phyloP scores from a whole-genome alignment of 1,140 invertebrate genomes.

The Araneus ventricosus region DNA sequence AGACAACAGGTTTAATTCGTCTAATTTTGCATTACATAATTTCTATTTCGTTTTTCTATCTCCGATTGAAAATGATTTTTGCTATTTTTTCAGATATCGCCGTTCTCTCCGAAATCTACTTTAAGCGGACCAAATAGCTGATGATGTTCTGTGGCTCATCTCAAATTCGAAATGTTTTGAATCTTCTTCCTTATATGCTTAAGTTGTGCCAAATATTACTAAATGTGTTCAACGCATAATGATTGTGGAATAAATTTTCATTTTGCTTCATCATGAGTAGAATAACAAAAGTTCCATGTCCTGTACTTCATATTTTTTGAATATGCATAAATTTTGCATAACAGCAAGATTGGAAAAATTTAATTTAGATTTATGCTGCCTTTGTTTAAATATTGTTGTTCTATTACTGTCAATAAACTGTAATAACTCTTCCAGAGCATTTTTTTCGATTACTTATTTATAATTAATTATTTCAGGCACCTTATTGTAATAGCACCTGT shows the following conservation, averaged over 20 bases:
- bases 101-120: constrained; percentile 22
- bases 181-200: background rate
- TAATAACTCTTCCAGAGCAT: too few relatives aligned
- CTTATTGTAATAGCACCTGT: too few relatives aligned
- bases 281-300: background rate
- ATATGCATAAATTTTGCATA: background rate
- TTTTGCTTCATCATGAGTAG: background rate
- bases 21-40: too few relatives aligned
- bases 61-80: too few relatives aligned
- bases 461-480: too few relatives aligned
- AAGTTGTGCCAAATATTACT: background rate
- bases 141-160: background rate
- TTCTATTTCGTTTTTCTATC: too few relatives aligned
- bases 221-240: background rate
- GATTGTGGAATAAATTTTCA: background rate
- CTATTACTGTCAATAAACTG: too few relatives aligned
- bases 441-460: too few relatives aligned
- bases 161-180: constrained; percentile 1
- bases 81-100: constrained; percentile 46
- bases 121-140: background rate
- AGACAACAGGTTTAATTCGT: too few relatives aligned
- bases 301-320: background rate
- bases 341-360: too few relatives aligned
- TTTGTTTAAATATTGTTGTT: too few relatives aligned
- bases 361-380: too few relatives aligned